Evolutionary conservation across 2,113 vertebrate genomes (phyloP).

Genomic region (Macrotis lagotis): DNA sequence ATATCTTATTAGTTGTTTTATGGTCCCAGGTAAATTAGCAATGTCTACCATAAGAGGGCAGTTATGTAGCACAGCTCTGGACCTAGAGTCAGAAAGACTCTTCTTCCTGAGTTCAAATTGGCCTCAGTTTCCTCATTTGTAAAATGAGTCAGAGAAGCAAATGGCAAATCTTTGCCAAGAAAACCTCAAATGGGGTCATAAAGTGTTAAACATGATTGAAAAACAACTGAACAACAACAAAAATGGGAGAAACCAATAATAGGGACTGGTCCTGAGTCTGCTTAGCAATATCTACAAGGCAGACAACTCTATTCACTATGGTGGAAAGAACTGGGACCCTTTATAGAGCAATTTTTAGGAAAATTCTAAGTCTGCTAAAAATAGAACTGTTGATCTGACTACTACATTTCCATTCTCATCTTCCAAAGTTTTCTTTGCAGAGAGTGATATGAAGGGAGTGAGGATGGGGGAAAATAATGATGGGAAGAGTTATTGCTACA

Average conservation of each 20-base stretch:
- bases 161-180: neutral
- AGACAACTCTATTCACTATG: neutral
- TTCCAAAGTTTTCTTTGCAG: neutral
- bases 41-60: neutral
- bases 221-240: neutral
- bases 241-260: neutral
- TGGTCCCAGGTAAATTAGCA: neutral
- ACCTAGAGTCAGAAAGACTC: neutral
- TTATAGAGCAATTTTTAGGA: neutral
- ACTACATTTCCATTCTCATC: neutral
- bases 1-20: neutral
- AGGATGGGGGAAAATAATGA: neutral
- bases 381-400: fast-evolving
- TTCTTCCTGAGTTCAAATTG: neutral
- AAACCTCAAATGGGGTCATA: neutral
- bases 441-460: fast-evolving
- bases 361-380: neutral
- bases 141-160: neutral
- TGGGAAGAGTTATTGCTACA: neutral
- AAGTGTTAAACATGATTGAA: neutral
- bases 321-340: neutral
- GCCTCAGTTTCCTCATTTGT: neutral
- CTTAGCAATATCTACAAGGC: neutral
- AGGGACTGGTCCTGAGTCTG: neutral
- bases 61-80: neutral